Conservation (phyloP, 2,888 invertebrate species). For the Cheiracanthium punctorium region DNA sequence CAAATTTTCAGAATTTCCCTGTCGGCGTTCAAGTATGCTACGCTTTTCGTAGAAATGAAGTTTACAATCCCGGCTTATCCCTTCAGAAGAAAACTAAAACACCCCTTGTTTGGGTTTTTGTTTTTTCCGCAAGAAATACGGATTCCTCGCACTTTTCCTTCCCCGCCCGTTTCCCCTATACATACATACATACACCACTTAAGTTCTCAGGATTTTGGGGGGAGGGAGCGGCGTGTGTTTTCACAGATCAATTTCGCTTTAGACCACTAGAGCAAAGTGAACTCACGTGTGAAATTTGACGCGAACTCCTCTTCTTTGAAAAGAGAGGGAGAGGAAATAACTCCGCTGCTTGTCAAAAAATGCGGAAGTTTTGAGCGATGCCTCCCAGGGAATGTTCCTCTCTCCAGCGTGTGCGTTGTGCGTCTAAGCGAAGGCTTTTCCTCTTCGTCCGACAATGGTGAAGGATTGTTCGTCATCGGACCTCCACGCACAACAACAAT, state of each 20-base stretch:
- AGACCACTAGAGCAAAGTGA: slow-evolving; percentile 28
- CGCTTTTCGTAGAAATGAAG: no score
- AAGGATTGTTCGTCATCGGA: slow-evolving; percentile 4
- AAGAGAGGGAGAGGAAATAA: neutral
- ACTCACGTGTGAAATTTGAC: slow-evolving; percentile 62
- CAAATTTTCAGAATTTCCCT: no score
- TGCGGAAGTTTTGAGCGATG: slow-evolving; percentile 13
- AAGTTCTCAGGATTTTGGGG: neutral
- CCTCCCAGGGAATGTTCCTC: neutral
- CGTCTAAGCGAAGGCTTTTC: no score
- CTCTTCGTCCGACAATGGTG: neutral
- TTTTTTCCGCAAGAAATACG: no score
- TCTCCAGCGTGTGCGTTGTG: no score
- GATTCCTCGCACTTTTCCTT: no score
- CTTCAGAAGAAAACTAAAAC: no score
- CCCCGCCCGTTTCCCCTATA: no score
- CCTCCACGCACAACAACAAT: neutral
- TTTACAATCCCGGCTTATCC: no score
- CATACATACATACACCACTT: neutral
- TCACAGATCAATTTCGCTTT: slow-evolving; percentile 40
- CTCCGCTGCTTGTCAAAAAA: slow-evolving; percentile 6
- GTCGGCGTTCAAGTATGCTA: no score
- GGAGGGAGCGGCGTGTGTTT: neutral
- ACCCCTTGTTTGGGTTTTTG: no score
- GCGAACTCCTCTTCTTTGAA: slow-evolving; percentile 38